These are phyloP conservation scores for Picathartes gymnocephalus DNA, from an alignment of 2,113 vertebrate genomes.

Conservation along the genomic window DNA sequence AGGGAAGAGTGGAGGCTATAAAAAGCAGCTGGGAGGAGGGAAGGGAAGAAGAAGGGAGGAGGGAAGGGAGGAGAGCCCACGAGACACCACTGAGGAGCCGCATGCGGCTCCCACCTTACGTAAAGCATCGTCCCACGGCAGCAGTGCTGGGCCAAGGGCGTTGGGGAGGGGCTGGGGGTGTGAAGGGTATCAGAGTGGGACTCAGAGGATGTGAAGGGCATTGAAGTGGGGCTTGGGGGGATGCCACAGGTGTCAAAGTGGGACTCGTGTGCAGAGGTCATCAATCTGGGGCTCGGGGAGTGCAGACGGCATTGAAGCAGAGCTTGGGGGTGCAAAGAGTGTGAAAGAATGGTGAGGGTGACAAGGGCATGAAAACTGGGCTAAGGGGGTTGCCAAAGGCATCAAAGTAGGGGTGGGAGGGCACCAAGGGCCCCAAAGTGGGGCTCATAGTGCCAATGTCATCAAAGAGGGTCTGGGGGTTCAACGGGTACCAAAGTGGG, in stretches of 20 bases:
- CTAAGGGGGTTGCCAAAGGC: not conserved
- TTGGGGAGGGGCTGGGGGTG: not conserved
- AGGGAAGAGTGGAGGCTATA: conserved; percentile 14
- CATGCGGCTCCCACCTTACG: conserved; percentile 11
- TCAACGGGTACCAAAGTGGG: not conserved
- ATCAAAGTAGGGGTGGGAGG: not conserved
- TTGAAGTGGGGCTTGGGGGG: not conserved
- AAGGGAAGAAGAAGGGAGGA: conserved; percentile 1
- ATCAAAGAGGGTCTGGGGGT: not conserved
- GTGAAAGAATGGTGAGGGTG: not conserved
- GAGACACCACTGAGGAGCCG: not conserved
- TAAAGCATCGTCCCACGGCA: conserved; percentile 11
- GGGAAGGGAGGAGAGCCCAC: conserved; percentile 31
- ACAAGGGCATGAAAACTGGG: not conserved
- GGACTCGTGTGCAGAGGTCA: not conserved
- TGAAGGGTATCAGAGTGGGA: not conserved
- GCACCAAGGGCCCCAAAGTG: not conserved
- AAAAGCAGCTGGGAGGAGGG: conserved; percentile 25
- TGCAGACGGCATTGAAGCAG: not conserved
- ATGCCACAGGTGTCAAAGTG: not conserved
- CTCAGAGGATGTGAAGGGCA: not conserved
- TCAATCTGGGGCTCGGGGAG: not conserved
- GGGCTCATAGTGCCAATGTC: not conserved
- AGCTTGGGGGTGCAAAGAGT: not conserved
- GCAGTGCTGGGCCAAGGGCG: not conserved